Evolutionary conservation across 1,140 invertebrate species (phyloP), one percentile per base, ranked within the genome.

Genomic region (Augochlora pura): DNA sequence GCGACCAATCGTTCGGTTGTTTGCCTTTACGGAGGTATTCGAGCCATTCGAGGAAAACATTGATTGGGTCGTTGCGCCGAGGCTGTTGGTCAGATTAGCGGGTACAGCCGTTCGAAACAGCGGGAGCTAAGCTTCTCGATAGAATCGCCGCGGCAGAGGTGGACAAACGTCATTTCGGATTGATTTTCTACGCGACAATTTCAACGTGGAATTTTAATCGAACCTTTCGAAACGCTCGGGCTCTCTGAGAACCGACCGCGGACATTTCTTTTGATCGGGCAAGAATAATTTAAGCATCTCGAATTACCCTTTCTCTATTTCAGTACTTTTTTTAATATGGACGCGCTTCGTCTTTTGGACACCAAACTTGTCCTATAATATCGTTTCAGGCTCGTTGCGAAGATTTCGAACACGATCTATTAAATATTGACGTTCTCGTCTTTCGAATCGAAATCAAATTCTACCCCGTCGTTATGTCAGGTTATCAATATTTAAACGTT

Each of bases 151-250:
- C 10, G 42, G 39, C 12, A 32, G 16, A 21, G 49, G 32, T 32
- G 65, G 14, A 39, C 77, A 62, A 69, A 38, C 65, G 69, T 65
- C 69, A 10, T 46, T 59, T 39, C 23, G 5, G 23, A 74, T 66
- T 25, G 63, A 74, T 79, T 74, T 39, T 60, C 38, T 49, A 79
- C 38, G 27, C 32, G 68, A 60, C 46, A 27, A 16, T 49, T 73
- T 57, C 21, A n/a, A 66, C 16, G 32, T 65, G 77, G 77, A 79
- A 79, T 79, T 79, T 79, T 79, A 74, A 79, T 79, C 77, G 70
- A 59, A 25, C 60, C 49, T 78, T 78, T 72, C 77, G 77, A 78
- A 78, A 78, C 10, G 2, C 7, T 0, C 32, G 32, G 27, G 46
- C 42, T 23, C 27, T 38, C 62, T 52, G 4, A n/a, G 12, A n/a